Base-by-base conservation (phyloP, 2,797 vertebrate species). In the Brachymystax lenok region DNA sequence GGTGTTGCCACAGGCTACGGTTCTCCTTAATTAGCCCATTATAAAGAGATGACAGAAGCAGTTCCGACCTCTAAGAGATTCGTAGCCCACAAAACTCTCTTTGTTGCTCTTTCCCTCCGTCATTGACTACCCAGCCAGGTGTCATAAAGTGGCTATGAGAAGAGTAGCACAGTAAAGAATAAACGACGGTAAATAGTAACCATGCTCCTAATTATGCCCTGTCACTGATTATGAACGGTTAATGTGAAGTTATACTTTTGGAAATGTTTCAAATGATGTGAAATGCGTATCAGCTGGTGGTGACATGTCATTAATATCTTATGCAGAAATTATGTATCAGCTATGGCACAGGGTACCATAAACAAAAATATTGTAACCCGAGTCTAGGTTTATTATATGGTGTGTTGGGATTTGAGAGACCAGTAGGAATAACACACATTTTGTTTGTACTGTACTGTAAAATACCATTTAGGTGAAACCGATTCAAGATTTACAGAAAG, bases 1-100 rank as follows among this genome's bases (percentile, higher is more conserved):
- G 89, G 91, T 14, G 66, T 83, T 82, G 76, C 77, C 75, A 73
- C 17, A 24, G 79, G 69, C 84, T 85, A 75, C 88, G 81, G 90
- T 80, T 88, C 79, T 69, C 83, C 87, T 83, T 91, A 87, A 91
- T 87, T 79, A 85, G 88, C 81, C 77, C 82, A 83, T 91, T 88
- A 90, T 74, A 63, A 24, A 12, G 28, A 76, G 75, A 83, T 84
- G 80, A 85, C 82, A 87, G 83, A 71, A 82, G 75, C 82, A 82
- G 81, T 70, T 70, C 64, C 71, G 10, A 79, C 81, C 84, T 81
- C 76, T 74, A 13, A 75, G 82, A 81, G 85, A 81, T 87, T 87
- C 83, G 86, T 83, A 74, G 83, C 86, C 81, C 78, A 68, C 79
- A 87, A 85, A 88, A 85, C 75, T 70, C 30, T 71, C 86, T 90